These are phyloP conservation scores for Andrena praecox DNA, from an alignment of 2,888 invertebrate species.

Conservation along the genomic window DNA sequence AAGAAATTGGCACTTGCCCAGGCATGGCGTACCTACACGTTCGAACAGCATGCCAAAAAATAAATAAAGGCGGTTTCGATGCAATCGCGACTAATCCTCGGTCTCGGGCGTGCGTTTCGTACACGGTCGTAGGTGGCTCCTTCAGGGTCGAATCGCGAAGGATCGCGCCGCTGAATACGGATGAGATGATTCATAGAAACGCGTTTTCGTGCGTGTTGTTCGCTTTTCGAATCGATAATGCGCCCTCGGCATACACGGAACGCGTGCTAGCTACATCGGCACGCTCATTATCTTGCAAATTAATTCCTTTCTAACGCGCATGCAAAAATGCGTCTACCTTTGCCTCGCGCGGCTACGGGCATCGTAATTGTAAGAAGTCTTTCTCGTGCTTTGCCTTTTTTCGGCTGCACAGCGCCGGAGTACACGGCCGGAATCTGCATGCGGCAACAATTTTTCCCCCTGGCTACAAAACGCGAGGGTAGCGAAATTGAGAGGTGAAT, in stretches of 20 bases:
- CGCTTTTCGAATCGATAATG: conserved; percentile 64
- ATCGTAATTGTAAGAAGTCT: conserved; percentile 56
- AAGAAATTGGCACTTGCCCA: conserved; percentile 25
- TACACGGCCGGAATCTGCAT: conserved; percentile 39
- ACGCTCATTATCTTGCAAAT: conserved; percentile 65
- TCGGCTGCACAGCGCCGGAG: conserved; percentile 16
- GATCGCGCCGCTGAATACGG: conserved; percentile 49
- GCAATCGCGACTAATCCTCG: conserved; percentile 29
- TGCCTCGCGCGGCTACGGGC: conserved; percentile 14
- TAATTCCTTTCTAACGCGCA: conserved; percentile 58
- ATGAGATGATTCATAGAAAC: conserved; percentile 62
- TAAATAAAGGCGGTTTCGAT: conserved; percentile 16
- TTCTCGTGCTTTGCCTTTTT: conserved; percentile 30
- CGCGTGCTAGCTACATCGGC: conserved; percentile 60
- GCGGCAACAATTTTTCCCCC: conserved; percentile 6
- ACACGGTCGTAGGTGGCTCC: conserved; percentile 46
- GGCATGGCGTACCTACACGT: background rate
- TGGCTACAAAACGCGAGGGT: conserved; percentile 8
- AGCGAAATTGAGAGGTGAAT: conserved; percentile 9
- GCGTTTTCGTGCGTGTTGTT: conserved; percentile 58
- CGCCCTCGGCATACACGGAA: conserved; percentile 47
- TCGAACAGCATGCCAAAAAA: background rate
- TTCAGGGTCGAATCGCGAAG: conserved; percentile 52
- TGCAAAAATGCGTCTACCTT: conserved; percentile 49
- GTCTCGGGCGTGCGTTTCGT: conserved; percentile 23